phyloP scores from a whole-genome alignment of 2,888 invertebrate species.

The Eupsilia transversa region DNA sequence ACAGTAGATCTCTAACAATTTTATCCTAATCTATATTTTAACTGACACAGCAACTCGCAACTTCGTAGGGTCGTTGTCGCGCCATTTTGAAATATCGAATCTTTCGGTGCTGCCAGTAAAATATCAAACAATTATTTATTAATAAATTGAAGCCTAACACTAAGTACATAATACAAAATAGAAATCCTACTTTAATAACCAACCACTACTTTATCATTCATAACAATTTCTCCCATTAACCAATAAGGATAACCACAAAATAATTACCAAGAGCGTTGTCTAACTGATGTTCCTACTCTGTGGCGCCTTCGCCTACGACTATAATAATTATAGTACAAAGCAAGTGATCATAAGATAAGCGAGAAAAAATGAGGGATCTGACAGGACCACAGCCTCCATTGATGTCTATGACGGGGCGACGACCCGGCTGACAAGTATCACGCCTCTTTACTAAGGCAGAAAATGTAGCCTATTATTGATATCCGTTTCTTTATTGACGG shows the following conservation, averaged over 20 bases:
- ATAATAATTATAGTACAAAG: constrained; percentile 82
- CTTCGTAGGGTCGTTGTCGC: too few relatives aligned
- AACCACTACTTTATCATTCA: constrained; percentile 19
- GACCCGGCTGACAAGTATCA: constrained; percentile 62
- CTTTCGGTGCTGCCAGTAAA: too few relatives aligned
- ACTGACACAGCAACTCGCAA: too few relatives aligned
- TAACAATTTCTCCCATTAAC: constrained; percentile 9
- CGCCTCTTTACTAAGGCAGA: constrained; percentile 13
- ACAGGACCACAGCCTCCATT: constrained; percentile 71
- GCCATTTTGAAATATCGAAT: too few relatives aligned
- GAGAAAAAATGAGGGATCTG: constrained; percentile 76
- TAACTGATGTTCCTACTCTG: constrained; percentile 54
- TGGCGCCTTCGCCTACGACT: constrained; percentile 65
- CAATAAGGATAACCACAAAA: constrained; percentile 35
- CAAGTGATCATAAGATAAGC: constrained; percentile 76
- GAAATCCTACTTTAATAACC: constrained; percentile 13
- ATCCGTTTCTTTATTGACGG: neutral
- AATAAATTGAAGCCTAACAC: too few relatives aligned
- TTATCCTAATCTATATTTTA: too few relatives aligned
- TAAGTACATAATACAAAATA: constrained; percentile 4
- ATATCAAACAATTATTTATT: too few relatives aligned
- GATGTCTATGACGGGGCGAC: constrained; percentile 68
- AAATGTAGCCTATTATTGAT: constrained; percentile 1
- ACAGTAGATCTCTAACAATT: too few relatives aligned
- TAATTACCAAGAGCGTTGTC: constrained; percentile 34